phyloP scores from a whole-genome alignment of 1,140 invertebrate species.

The Andricus grossulariae region DNA sequence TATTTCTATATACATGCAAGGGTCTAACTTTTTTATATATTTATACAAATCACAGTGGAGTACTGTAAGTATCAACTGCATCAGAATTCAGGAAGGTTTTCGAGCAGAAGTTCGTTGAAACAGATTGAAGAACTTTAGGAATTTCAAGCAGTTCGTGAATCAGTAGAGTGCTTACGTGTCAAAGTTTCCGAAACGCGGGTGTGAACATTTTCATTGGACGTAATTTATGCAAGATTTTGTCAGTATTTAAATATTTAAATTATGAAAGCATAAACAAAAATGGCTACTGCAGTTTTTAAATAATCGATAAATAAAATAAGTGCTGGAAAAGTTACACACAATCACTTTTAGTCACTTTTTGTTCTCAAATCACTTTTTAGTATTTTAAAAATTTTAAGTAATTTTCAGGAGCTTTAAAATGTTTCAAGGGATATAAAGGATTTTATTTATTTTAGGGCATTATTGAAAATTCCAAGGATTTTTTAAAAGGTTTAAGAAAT shows the following conservation, averaged over 20 bases:
- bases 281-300: neutral
- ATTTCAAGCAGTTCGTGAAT: slow-evolving; percentile 28
- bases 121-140: slow-evolving; percentile 28
- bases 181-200: neutral
- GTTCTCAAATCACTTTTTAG: too few species aligned
- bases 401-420: too few species aligned
- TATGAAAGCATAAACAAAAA: neutral
- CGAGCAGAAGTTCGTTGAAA: slow-evolving; percentile 14
- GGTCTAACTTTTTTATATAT: neutral
- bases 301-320: too few species aligned
- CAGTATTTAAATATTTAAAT: neutral
- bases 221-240: slow-evolving; percentile 5
- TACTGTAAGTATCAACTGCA: slow-evolving; percentile 19
- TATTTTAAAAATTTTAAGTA: too few species aligned
- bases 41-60: slow-evolving; percentile 20
- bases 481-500: too few species aligned
- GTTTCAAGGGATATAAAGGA: too few species aligned
- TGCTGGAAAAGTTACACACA: too few species aligned
- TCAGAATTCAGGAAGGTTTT: slow-evolving; percentile 29
- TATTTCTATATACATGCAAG: too few species aligned
- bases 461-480: too few species aligned
- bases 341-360: too few species aligned
- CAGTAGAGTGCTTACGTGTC: neutral
- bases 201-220: neutral
- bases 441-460: too few species aligned